Evolutionary conservation across 2,888 invertebrate species (phyloP).

Genomic region (Caenorhabditis sp.): DNA sequence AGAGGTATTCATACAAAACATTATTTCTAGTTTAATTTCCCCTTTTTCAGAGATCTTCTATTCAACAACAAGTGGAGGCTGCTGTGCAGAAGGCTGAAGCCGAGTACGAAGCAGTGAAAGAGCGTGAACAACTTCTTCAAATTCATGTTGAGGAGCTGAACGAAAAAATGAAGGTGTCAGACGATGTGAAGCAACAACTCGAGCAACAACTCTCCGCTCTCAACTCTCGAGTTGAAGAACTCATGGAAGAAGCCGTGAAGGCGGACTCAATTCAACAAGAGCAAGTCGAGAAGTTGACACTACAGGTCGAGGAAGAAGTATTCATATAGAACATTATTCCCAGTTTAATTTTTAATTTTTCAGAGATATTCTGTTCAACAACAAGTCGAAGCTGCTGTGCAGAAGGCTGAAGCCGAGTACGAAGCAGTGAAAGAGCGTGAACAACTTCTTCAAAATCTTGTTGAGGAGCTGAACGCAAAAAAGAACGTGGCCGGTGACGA

Average conservation of each 20-base stretch:
- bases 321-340: too few species aligned
- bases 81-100: too few species aligned
- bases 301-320: too few species aligned
- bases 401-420: conserved; percentile 34
- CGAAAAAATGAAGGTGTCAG: conserved; percentile 9
- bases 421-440: conserved; percentile 22
- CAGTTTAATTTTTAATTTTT: too few species aligned
- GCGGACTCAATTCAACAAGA: too few species aligned
- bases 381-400: conserved; percentile 24
- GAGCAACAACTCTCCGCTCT: conserved; percentile 12
- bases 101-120: too few species aligned
- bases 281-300: too few species aligned
- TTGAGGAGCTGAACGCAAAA: conserved; percentile 23
- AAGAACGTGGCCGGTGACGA: not conserved
- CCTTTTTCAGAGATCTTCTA: too few species aligned
- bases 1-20: too few species aligned
- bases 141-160: conserved; percentile 21
- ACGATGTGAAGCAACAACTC: conserved; percentile 14
- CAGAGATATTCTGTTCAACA: not conserved
- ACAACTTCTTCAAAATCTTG: not conserved
- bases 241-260: not conserved
- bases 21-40: too few species aligned
- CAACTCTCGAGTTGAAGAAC: conserved; percentile 14
- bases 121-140: too few species aligned
- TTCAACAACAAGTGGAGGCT: too few species aligned